These are phyloP conservation scores for Agriopis leucophaearia DNA, from an alignment of 2,888 invertebrate genomes.

Conservation along the genomic window DNA sequence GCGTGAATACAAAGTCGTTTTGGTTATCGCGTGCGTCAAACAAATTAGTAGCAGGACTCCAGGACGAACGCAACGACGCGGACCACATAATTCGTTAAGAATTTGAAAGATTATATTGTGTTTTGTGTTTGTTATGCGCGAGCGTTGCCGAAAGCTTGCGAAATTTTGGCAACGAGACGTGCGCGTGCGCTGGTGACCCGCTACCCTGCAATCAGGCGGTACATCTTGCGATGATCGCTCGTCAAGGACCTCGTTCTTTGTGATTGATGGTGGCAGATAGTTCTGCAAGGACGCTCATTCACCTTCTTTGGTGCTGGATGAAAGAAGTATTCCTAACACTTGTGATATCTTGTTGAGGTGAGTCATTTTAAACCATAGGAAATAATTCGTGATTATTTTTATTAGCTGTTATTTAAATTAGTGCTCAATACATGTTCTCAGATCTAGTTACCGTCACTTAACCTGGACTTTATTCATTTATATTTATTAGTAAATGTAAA, in stretches of 20 bases:
- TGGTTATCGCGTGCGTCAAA: constrained; percentile 62
- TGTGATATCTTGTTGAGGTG: constrained; percentile 62
- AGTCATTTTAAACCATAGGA: constrained; percentile 49
- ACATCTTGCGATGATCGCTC: constrained; percentile 68
- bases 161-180: constrained; percentile 76
- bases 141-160: constrained; percentile 66
- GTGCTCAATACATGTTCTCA: constrained; percentile 52
- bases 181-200: constrained; percentile 51
- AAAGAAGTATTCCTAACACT: constrained; percentile 53
- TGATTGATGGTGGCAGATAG: constrained; percentile 62
- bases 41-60: constrained; percentile 70
- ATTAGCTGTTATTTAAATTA: constrained; percentile 47
- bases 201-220: constrained; percentile 56
- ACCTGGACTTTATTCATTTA: constrained; percentile 32
- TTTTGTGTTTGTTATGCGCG: constrained; percentile 71
- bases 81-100: constrained; percentile 48
- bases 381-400: constrained; percentile 38
- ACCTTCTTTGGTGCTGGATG: constrained; percentile 55
- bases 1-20: constrained; percentile 77
- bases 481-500: constrained; percentile 29
- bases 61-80: constrained; percentile 68
- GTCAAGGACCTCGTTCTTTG: constrained; percentile 65
- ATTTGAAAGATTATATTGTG: constrained; percentile 54
- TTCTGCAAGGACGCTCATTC: constrained; percentile 57
- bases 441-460: constrained; percentile 32